A percentile compares a stretch with the other conserved stretches of the same genome.
Evolutionary conservation across 2,797 vertebrate species (phyloP).

Genomic region (Sebastes minor): DNA sequence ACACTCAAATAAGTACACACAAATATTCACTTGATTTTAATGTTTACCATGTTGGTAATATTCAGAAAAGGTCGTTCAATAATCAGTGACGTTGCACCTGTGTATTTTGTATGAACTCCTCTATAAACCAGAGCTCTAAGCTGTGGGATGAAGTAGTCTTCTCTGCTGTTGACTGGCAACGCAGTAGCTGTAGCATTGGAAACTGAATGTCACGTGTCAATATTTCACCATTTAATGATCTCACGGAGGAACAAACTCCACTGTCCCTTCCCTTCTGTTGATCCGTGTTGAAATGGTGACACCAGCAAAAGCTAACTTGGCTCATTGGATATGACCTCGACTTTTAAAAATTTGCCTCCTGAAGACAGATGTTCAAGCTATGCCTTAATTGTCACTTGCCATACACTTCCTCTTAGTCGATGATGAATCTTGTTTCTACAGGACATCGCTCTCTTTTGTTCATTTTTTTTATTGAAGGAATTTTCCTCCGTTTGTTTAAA

Average conservation of each 20-base stretch:
- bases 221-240: not conserved
- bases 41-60: conserved; percentile 56
- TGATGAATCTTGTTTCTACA: conserved; percentile 3
- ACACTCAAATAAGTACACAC: not conserved
- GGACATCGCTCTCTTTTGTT: not conserved
- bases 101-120: not conserved
- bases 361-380: not conserved
- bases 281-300: conserved; percentile 4
- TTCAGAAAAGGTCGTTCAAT: not conserved
- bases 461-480: conserved; percentile 30
- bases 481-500: not conserved
- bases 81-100: not conserved
- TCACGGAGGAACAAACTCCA: not conserved
- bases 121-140: not conserved
- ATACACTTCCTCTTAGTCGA: conserved; percentile 7
- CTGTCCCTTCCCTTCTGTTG: not conserved
- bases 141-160: not conserved
- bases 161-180: not conserved
- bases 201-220: not conserved
- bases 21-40: conserved; percentile 14
- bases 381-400: conserved; percentile 43
- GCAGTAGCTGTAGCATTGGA: not conserved
- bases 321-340: not conserved
- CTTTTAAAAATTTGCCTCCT: not conserved
- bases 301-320: not conserved